Evolutionary conservation across 1,140 invertebrate genomes (phyloP), one percentile per base, ranked within the genome.

Genomic region (Tetramorium alpestre): DNA sequence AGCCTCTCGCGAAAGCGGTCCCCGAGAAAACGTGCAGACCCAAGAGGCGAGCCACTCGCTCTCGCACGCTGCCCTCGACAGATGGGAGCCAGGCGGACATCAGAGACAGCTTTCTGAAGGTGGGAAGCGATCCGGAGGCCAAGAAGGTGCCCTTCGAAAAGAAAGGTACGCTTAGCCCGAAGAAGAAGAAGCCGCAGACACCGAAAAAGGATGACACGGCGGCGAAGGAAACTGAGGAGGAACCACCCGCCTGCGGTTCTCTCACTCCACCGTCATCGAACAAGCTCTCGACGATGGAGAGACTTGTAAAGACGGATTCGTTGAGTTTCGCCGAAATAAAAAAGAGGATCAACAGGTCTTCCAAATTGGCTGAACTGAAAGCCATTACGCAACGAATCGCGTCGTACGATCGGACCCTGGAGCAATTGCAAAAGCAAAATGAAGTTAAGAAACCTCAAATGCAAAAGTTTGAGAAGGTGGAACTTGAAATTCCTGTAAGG

Each of bases 401-500:
- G 25, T 93, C 95, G 33, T 94, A 93, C 13, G 96, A 96, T 75
- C 94, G 96, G 60, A 95, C 96, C 87, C 93, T 96, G 65, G 96
- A 94, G 89, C 95, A 96, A 87, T 91, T 95, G 73, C 93, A 95
- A 25, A 88, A 86, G 67, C 93, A 91, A 85, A 94, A 90, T 73
- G 92, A 90, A 1, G 18, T 47, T 7, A 92, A 95, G 75, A 94
- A 91, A 88, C 92, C 96, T 18, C 96, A 96, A 80, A 95, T 97
- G 0, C 96, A 97, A 91, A 96, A 97, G 91, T 98, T 98, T 90
- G 96, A 97, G 78, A 96, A 96, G 28, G 97, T 98, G 92, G 96
- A 98, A 93, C 93, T 98, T 89, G 97, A 97, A 95, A 96, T 98
- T 89, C 96, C 97, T 69, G 93, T 96, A 76, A 98, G 97, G 97